Base-by-base conservation (phyloP, 1,140 invertebrate genomes). In the Cyrtorhinus lividipennis region DNA sequence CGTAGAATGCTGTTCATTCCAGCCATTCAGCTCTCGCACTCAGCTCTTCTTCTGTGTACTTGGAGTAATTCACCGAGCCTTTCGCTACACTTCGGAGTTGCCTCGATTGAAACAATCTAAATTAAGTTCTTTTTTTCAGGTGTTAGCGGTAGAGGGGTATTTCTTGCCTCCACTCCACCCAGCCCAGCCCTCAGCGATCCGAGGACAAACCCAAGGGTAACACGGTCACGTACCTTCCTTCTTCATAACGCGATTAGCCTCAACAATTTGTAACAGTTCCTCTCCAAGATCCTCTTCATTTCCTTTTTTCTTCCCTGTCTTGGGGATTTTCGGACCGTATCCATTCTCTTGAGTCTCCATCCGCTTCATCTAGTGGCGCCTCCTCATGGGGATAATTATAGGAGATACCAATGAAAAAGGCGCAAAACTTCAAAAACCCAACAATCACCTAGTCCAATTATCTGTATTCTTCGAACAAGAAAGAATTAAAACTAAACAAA, bases 211-310 rank as follows among this genome's bases (percentile, higher is more conserved):
- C 20, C 48, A 53, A 53, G 48, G 48, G 48, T 53, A 53, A 53
- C 48, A 53, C 48, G 48, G 48, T 53, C 48, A 53, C 48, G 48
- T 22, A 53, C 48, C 48, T 53, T 15, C 48, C 48, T 53, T 22
- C 20, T 53, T 22, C 5, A 20, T 53, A 53, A 53, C 48, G 5
- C 48, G 48, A 53, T 53, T 53, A 53, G 20, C 48, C 48, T 12
- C 48, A 53, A 53, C 48, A 20, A 53, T 53, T 53, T 53, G 48
- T 53, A 53, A 53, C 48, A 53, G 48, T 22, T 53, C 20, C 8
- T 53, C 48, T 44, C 48, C 30, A 38, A 38, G 30, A 38, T 38
- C 30, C 30, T 38, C 30, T 38, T 38, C 30, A 38, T 38, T 15
- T 38, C 30, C 15, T 38, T 38, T 38, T 38, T 38, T 38, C 15